Base-by-base conservation (phyloP, 2,797 vertebrate species). In the Sebastes hopkinsi region DNA sequence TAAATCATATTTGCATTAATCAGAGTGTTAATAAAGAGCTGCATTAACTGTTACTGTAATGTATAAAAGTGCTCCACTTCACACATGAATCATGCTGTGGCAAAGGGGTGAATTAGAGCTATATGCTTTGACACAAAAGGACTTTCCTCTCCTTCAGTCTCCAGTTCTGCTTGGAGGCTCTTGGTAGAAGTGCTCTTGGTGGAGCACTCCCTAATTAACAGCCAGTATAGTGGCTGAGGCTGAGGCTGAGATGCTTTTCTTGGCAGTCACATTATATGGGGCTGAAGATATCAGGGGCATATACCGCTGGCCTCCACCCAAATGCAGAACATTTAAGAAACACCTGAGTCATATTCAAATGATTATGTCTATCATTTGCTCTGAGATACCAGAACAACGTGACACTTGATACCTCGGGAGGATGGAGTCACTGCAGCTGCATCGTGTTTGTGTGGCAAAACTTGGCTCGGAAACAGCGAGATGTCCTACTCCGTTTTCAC, bases 151-250 rank as follows among this genome's bases (percentile, higher is more conserved):
- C 89, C 86, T 90, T 87, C 66, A 56, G 68, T 78, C 69, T 81
- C 77, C 59, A 82, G 87, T 92, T 90, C 84, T 83, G 90, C 91
- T 87, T 76, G 71, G 72, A 74, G 67, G 83, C 87, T 92, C 87
- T 90, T 55, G 86, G 79, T 79, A 72, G 76, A 88, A 93, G 85
- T 76, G 88, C 88, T 93, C 92, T 91, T 82, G 30, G 61, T 90
- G 88, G 86, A 92, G 92, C 79, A 67, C 81, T 90, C 88, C 88
- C 87, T 90, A 93, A 94, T 94, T 94, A 95, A 93, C 89, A 90
- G 88, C 88, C 90, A 88, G 84, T 30, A 46, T 46, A 80, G 82
- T 70, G 85, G 89, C 91, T 83, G 85, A 76, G 77, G 87, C 91
- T 83, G 86, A 76, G 77, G 87, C 83, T 87, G 77, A 77, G 84